Evolutionary conservation across 1,140 invertebrate genomes (phyloP), one percentile per base, ranked within the genome.

Genomic region (Zaprionus ornatus): DNA sequence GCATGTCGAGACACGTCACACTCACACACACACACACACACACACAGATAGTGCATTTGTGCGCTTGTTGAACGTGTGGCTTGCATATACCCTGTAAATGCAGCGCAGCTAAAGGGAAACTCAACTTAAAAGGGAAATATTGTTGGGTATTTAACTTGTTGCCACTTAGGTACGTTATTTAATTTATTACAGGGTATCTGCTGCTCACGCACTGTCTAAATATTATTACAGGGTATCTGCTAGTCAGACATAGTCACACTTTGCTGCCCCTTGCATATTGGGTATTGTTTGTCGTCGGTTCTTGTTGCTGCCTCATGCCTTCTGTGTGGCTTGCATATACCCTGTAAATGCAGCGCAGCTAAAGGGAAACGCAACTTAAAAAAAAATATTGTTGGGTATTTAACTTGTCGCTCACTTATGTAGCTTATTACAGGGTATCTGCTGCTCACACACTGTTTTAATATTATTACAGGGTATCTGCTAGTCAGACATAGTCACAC

Each of bases 41-140:
- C 25, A 63, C 1, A 56, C 15, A 54, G 7, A 19, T 27, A 72
- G 59, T 85, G 69, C 78, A 85, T 70, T 68, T 82, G 62, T 78
- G 65, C 27, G 83, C 71, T 79, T 70, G 71, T 75, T 62, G 70
- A 63, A 67, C 77, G 40, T 45, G 40, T 74, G 80, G 85, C 74
- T 85, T 40, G 4, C 61, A 4, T 2, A 67, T 77, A 77, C 70
- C 63, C 70, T 77, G 62, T 73, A 62, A 75, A 21, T 32, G 29
- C 9, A 32, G 29, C 3, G 29, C 29, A 0, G 15, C 27, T 17
- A 62, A 42, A 32, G 32, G 23, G 3, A 35, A 19, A 9, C n/a
- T 17, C n/a, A 10, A 17, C n/a, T 45, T 42, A 13, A 3, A 42
- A n/a, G 50, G 2, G 0, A 52, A 23, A 12, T 23, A 4, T 4